Evolutionary conservation across 2,888 invertebrate genomes (phyloP), one percentile per base, ranked within the genome.

Genomic region (Biston stratarius): DNA sequence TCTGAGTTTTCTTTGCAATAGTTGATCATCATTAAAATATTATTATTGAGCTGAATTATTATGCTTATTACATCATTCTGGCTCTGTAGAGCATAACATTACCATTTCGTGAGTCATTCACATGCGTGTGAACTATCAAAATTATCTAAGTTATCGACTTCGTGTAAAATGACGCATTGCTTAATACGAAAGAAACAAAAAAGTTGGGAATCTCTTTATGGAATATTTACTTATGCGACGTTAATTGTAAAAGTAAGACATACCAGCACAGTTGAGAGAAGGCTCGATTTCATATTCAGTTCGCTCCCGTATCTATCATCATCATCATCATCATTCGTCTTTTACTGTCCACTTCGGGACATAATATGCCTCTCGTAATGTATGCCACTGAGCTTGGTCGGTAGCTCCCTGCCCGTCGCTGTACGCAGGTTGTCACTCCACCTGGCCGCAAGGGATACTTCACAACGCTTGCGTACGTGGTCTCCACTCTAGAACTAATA

Each of bases 151-250:
- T 15, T 48, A 68, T 6, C 6, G 9, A 38, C 40, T 15, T 42
- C 34, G 24, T 44, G 62, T 58, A 52, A 68, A 72, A 65, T 64
- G 70, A 70, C 66, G 70, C 45, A 69, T 58, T 47, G 57, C 57
- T 49, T 33, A 36, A 61, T 49, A 36, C 40, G n/a, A 10, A 51
- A 12, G 24, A 33, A 55, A 55, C 48, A 44, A 14, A 12, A 65
- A 56, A 40, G n/a, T 10, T 33, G 0, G 0, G 3, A 34, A 51
- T 51, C 7, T 51, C 33, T 51, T 51, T 51, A 34, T 34, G 0
- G 49, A 10, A 49, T 33, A 24, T 47, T 14, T n/a, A n/a, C n/a
- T n/a, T 24, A 38, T 38, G 38, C 15, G 15, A 15, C 9, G 15
- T 47, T 47, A 9, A 24, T 44, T 44, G 7, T 6, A 34, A n/a